Base-by-base conservation (phyloP, 2,113 vertebrate genomes). In the Phyllostomus discolor region DNA sequence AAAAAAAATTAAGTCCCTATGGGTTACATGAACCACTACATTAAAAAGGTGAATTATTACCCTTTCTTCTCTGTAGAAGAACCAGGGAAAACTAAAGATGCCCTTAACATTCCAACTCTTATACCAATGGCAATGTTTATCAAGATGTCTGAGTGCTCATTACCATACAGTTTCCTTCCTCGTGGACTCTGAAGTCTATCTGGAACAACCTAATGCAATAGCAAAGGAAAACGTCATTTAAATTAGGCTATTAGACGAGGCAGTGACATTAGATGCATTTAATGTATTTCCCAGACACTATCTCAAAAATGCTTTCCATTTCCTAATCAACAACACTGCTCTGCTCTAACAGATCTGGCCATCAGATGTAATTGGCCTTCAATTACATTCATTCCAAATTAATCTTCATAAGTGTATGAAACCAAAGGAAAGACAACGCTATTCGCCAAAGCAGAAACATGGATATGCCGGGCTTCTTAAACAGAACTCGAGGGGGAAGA, bases 361-460 rank as follows among this genome's bases (percentile, higher is more conserved):
- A 97, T 92, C 91, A 85, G 75, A 97, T 90, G 76, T 96, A 96
- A 97, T 88, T 97, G 93, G 89, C 75, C 95, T 94, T 97, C 91
- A 95, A 97, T 96, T 95, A 96, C 91, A 96, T 88, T 97, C 94
- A 90, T 93, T 97, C 83, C 93, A 90, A 97, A 97, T 97, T 96
- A 97, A 96, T 97, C 93, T 96, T 93, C 83, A 1, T 93, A 96
- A 88, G 83, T 82, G 24, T 82, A 92, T 59, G 59, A 96, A 97
- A 76, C 82, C 93, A 95, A 95, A 96, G 83, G 35, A 87, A 96
- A 93, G 91, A 88, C 9, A 46, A 91, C 48, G 35, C 57, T 87
- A 9, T 72, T 81, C 94, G 91, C 75, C 81, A 88, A 84, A 72
- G 66, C 64, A 90, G 28, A 95, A 48, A 52, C 43, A 66, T 62